Base-by-base conservation (phyloP, 2,797 vertebrate species). In the Smutsia temminckii region DNA sequence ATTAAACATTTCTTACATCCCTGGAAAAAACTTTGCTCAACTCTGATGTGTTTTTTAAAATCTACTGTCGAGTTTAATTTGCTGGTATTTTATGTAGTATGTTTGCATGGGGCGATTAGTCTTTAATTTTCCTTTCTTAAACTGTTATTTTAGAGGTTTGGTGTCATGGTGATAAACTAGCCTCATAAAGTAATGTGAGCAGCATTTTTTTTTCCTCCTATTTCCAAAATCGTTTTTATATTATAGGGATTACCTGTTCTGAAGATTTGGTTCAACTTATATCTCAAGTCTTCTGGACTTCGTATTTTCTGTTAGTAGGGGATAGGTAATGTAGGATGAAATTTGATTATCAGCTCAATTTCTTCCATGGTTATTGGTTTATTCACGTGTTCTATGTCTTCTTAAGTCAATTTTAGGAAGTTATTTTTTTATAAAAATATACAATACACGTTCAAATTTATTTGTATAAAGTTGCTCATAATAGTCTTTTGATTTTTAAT, bases 1-100 rank as follows among this genome's bases (percentile, higher is more conserved):
- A 57, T 55, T 96, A 87, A 94, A 61, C 23, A 66, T 93, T 64
- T 95, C 25, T 94, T 93, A 81, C 8, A 75, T 91, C 87, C 32
- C 71, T 68, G 8, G 42, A 72, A 87, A 93, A 66, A 55, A 34
- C 1, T 37, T 12, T 53, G 20, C 27, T 49, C 85, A 16, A 7
- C 88, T 10, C 51, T 87, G 3, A 6, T 78, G 29, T 81, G 34
- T 46, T 46, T 46, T 93, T 61, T 92, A 79, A 32, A 71, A 84
- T 51, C 29, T 51, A 88, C 18, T 53, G 20, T 88, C 66, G 37
- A 96, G 6, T 88, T 86, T 79, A 75, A 74, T 83, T 93, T 94
- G 37, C 20, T 89, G 37, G 37, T 64, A 75, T 55, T 85, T 94
- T 91, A 61, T 86, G 40, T 72, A 55, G 21, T 75, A 66, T 85